Conservation (phyloP, 2,888 invertebrate species). For the Eugnorisma glareosa region DNA sequence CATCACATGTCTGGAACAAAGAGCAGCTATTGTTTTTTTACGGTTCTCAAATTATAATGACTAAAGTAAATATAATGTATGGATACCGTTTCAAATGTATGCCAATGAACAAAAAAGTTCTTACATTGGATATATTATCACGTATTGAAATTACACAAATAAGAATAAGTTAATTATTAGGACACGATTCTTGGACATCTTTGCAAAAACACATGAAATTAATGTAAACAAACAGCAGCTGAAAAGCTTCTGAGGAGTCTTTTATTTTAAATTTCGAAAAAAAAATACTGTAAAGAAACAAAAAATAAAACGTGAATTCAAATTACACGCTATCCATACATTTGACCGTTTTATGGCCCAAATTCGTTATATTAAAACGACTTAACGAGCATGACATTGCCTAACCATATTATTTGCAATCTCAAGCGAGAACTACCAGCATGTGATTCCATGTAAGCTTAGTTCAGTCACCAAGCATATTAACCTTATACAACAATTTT, state of each 20-base stretch:
- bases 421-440: conserved; percentile 43
- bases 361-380: not conserved
- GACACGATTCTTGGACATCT: not conserved
- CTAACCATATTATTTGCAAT: conserved; percentile 38
- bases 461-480: conserved; percentile 33
- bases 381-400: conserved; percentile 42
- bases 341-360: not conserved
- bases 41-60: not conserved
- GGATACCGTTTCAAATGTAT: conserved; percentile 4
- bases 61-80: conserved; percentile 3
- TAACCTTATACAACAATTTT: not conserved
- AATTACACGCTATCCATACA: conserved; percentile 28
- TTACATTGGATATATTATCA: not conserved
- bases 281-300: not conserved
- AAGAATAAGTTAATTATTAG: not conserved
- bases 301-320: not conserved
- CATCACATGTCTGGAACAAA: not conserved
- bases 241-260: not conserved
- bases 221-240: conserved; percentile 4
- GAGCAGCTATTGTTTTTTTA: conserved; percentile 1
- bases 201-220: not conserved
- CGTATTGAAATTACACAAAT: not conserved
- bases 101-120: not conserved
- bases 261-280: not conserved
- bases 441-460: conserved; percentile 55